Evolutionary conservation across 1,140 invertebrate species (phyloP).

Genomic region (Heliconius congener): DNA sequence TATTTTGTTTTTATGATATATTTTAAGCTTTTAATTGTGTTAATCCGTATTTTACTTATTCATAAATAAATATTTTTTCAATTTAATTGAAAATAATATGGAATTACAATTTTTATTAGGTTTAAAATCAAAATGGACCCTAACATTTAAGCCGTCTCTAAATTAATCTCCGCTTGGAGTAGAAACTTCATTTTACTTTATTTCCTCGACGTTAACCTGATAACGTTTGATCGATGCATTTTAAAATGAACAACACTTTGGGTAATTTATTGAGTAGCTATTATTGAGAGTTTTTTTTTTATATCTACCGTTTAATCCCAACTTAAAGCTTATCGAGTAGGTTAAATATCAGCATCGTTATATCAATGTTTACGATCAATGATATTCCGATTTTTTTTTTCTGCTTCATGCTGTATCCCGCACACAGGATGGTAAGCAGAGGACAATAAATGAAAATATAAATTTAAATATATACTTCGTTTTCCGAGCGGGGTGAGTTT

Average conservation of each 20-base stretch:
- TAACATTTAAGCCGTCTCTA: slow-evolving; percentile 33
- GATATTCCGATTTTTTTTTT: background rate
- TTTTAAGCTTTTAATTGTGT: no score
- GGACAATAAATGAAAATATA: no score
- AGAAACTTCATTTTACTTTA: slow-evolving; percentile 52
- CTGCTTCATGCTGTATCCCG: no score
- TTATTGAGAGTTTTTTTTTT: slow-evolving; percentile 32
- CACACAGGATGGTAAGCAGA: no score
- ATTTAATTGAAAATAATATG: no score
- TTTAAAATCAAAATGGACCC: slow-evolving; percentile 20
- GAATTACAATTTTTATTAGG: no score
- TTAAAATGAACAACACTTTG: slow-evolving; percentile 63
- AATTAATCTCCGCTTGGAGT: slow-evolving; percentile 52
- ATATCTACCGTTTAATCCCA: slow-evolving; percentile 32
- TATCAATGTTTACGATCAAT: slow-evolving; percentile 30
- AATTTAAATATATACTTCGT: no score
- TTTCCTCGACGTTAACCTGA: slow-evolving; percentile 49
- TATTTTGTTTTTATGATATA: background rate
- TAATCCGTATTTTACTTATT: no score
- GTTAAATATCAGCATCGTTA: slow-evolving; percentile 52
- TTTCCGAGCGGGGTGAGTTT: no score
- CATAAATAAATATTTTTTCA: no score
- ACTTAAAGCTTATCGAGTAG: slow-evolving; percentile 51
- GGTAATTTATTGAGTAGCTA: slow-evolving; percentile 59
- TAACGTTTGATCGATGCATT: slow-evolving; percentile 64